A percentile compares a stretch with the other conserved stretches of the same genome.
Conservation (phyloP, 2,113 vertebrate species). For the Xiphias gladius region DNA sequence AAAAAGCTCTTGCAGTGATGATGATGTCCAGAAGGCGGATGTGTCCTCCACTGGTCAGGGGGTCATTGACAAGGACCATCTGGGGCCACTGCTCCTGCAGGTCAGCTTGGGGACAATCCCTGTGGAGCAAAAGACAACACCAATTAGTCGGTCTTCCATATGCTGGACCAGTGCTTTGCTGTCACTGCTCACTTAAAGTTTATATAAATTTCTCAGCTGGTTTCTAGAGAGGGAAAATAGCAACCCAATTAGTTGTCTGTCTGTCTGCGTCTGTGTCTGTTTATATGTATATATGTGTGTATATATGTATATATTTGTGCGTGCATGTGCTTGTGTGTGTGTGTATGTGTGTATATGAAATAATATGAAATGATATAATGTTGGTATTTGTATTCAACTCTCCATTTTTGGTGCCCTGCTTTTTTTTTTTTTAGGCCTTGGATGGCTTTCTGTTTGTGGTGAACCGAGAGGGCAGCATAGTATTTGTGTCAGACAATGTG, state of each 20-base stretch:
- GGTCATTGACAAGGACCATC: slow-evolving; percentile 98
- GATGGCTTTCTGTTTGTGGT: slow-evolving; percentile 99
- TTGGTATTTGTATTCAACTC: too few relatives aligned
- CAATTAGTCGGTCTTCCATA: slow-evolving; percentile 45
- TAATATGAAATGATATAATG: too few relatives aligned
- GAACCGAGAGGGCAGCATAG: slow-evolving; percentile 96
- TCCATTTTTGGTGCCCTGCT: slow-evolving; percentile 1
- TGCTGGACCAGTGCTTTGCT: slow-evolving; percentile 19
- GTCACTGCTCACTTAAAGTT: slow-evolving; percentile 5
- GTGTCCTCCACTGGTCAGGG: slow-evolving; percentile 98
- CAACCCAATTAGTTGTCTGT: neutral
- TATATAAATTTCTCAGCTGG: slow-evolving; percentile 20
- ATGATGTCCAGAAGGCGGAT: slow-evolving; percentile 98
- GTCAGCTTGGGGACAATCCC: slow-evolving; percentile 79
- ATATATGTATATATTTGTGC: too few relatives aligned
- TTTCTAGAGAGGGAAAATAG: neutral
- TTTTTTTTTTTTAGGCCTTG: slow-evolving; percentile 88
- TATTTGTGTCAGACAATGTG: slow-evolving; percentile 99
- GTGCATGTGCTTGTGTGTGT: too few relatives aligned
- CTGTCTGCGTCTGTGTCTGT: too few relatives aligned
- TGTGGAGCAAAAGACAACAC: slow-evolving; percentile 26
- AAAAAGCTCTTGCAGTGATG: slow-evolving; percentile 92
- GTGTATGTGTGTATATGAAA: too few relatives aligned
- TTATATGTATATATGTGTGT: too few relatives aligned
- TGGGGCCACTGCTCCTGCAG: slow-evolving; percentile 97